Evolutionary conservation across 1,140 invertebrate genomes (phyloP), one percentile per base, ranked within the genome.

Genomic region (Eurosta solidaginis): DNA sequence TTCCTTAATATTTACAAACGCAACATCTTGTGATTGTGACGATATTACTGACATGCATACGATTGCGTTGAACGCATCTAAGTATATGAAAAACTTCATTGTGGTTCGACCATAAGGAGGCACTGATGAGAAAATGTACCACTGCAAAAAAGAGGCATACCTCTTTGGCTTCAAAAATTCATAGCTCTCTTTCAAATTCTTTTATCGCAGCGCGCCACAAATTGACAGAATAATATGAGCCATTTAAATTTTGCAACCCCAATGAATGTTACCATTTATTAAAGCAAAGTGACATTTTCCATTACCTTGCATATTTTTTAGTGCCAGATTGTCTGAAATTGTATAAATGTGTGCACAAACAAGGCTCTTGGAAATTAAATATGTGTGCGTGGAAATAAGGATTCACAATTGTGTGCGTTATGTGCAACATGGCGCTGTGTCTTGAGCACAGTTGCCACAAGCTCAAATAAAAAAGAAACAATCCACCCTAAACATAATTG

Each of bases 281-380:
- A n/a, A 10, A 45, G 74, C 40, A 17, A 27, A 50, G 3, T 40
- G 42, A 27, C 47, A 50, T 68, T 78, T 78, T 52, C 77, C 63
- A 74, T 63, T 68, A 17, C 52, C 10, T 20, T 77, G 50, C 42
- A 22, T 29, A 25, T 33, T 5, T 20, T 42, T 52, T 27, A n/a
- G n/a, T 78, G 45, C 44, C 27, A 50, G 49, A n/a, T 7, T 75
- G 74, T 10, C 25, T 36, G 47, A 3, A 54, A 5, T 22, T 17
- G 17, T 36, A 36, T 36, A n/a, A 27, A 59, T 59, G 54, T 29
- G 27, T 59, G 59, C 59, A 68, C 22, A 40, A 40, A 68, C 14
- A 33, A 33, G 33, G 17, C n/a, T 40, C 59, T 68, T 68, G 59
- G 33, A 2, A 6, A 20, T 40, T 68, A 68, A 40, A 29, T 40